A percentile compares a stretch with the other conserved stretches of the same genome.
These are phyloP conservation scores for Pyrrhia umbra DNA, from an alignment of 2,888 invertebrate genomes.

Conservation along the genomic window DNA sequence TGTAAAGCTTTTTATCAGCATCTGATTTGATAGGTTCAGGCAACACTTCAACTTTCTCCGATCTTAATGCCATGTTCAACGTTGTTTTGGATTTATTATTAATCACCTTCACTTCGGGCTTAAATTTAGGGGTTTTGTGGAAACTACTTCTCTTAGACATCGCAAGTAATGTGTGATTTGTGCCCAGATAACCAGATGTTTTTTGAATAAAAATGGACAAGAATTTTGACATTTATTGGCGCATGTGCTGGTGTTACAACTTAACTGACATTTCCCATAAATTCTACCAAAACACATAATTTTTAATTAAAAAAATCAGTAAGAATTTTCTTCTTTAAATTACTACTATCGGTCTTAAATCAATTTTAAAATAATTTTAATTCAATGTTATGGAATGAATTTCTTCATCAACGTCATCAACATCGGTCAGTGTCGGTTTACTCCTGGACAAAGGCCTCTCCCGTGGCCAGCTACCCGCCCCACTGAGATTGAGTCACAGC, in stretches of 20 bases:
- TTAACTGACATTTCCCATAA: not conserved
- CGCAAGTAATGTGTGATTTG: constrained; percentile 67
- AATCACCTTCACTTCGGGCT: constrained; percentile 80
- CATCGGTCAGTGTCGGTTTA: too few relatives aligned
- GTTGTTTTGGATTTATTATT: constrained; percentile 70
- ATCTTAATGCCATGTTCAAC: constrained; percentile 69
- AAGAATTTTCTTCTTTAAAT: not conserved
- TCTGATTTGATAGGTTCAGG: constrained; percentile 92
- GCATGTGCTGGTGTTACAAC: constrained; percentile 69
- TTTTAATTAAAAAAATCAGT: not conserved
- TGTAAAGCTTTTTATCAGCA: constrained; percentile 94
- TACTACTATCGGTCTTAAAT: not conserved
- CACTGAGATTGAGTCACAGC: too few relatives aligned
- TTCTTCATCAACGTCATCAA: not conserved
- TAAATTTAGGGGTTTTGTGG: constrained; percentile 82
- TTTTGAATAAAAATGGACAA: constrained; percentile 84
- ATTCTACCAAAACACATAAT: constrained; percentile 25
- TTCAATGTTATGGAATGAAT: not conserved
- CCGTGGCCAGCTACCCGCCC: too few relatives aligned
- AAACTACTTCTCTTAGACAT: constrained; percentile 85
- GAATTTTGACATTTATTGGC: constrained; percentile 86
- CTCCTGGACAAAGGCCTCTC: too few relatives aligned
- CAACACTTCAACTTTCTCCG: constrained; percentile 85
- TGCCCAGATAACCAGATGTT: constrained; percentile 77
- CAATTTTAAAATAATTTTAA: not conserved